Percentiles rank a stretch among this genome's conserved stretches.
Evolutionary conservation across 2,888 invertebrate genomes (phyloP).

Genomic region (Phyllotreta striolata): DNA sequence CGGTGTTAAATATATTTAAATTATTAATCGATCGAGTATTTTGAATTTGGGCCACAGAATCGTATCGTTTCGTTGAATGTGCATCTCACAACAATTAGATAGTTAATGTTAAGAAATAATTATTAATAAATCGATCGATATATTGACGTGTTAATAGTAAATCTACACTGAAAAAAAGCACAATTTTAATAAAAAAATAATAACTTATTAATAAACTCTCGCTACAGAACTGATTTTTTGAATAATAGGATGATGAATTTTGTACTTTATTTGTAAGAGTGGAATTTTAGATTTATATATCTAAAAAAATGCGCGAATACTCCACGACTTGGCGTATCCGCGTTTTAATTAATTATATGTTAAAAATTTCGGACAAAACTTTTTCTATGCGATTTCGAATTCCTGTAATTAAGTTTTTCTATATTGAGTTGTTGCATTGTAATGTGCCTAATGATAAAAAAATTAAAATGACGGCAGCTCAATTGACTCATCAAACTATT

Average conservation of each 20-base stretch:
- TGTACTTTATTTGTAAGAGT: slow-evolving; percentile 16
- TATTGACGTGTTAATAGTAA: slow-evolving; percentile 5
- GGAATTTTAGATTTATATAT: slow-evolving; percentile 6
- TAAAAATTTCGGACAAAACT: no score
- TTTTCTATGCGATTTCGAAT: background rate
- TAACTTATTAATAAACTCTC: slow-evolving; percentile 25
- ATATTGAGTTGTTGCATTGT: slow-evolving; percentile 40
- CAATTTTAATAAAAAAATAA: slow-evolving; percentile 33
- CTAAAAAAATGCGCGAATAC: background rate
- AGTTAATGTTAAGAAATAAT: no score
- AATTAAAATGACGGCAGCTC: slow-evolving; percentile 42
- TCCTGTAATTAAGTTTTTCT: slow-evolving; percentile 29
- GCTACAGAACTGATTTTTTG: slow-evolving; percentile 27
- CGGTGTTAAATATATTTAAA: slow-evolving; percentile 22
- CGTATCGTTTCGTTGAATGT: slow-evolving; percentile 1
- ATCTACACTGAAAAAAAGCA: slow-evolving; percentile 19
- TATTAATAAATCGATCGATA: slow-evolving; percentile 2
- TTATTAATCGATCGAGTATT: no score
- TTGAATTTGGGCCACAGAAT: background rate
- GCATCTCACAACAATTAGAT: background rate
- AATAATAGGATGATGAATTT: slow-evolving; percentile 17
- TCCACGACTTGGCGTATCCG: no score
- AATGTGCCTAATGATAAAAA: slow-evolving; percentile 46
- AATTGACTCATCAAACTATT: slow-evolving; percentile 38
- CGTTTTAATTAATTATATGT: no score